Base-by-base conservation (phyloP, 2,797 vertebrate genomes). In the Hipposideros larvatus region DNA sequence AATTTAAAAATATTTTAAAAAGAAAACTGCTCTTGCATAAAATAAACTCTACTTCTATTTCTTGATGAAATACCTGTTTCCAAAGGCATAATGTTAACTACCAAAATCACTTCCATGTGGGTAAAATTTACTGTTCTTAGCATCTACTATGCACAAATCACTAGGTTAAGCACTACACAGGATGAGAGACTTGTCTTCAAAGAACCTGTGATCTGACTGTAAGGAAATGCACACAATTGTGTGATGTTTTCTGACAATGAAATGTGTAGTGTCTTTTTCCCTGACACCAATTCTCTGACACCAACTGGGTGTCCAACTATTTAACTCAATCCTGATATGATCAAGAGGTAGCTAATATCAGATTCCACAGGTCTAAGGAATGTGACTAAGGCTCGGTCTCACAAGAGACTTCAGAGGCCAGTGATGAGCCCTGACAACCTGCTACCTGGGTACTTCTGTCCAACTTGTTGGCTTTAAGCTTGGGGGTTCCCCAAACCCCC, bases 61-160 rank as follows among this genome's bases (percentile, higher is more conserved):
- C 41, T 53, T 74, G 57, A 79, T 59, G 8, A 80, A 87, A 28
- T n/a, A 82, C 6, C 61, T 82, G 28, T 21, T 26, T 61, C 59
- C 34, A 68, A 66, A 43, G 43, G 65, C 73, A 74, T 87, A 87
- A 87, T 87, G 24, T 87, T 77, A 92, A 90, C 68, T 53, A 89
- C 10, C n/a, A 57, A 79, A 86, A 86, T 28, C 31, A 82, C 15
- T 89, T 74, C 51, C 41, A 88, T 14, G 66, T 84, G 59, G 22
- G 71, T 13, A 84, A 65, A 91, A 51, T 63, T 53, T 22, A 74
- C 41, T 87, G 34, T 92, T 90, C 83, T 88, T 61, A 74, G 57
- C 18, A 80, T 16, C 14, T 66, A 63, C 51, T 61, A 13, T 34
- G 43, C 53, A 85, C 16, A 85, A 51, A 80, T 48, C 55, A 31